phyloP scores from a whole-genome alignment of 2,888 invertebrate genomes.

The Embidobia sp. region DNA sequence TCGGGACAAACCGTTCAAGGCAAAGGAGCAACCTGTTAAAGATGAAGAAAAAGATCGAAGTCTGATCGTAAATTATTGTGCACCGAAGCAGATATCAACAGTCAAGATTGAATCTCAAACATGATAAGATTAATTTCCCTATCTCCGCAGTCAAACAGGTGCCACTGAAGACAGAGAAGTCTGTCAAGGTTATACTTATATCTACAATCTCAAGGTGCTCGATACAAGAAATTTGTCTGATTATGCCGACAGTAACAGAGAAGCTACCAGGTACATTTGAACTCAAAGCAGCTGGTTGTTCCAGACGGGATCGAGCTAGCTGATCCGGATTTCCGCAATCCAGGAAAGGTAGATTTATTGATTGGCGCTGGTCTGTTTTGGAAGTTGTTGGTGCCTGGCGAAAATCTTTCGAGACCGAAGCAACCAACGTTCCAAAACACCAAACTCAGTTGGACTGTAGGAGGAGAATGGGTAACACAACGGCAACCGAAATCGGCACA shows the following conservation, averaged over 20 bases:
- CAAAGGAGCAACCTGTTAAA: neutral
- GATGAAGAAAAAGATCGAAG: neutral
- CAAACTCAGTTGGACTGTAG: conserved; percentile 26
- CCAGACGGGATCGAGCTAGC: conserved; percentile 11
- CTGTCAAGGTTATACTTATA: neutral
- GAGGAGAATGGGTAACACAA: too few relatives aligned
- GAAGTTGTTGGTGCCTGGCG: conserved; percentile 2
- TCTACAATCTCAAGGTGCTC: conserved; percentile 4
- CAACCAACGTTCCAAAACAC: conserved; percentile 20
- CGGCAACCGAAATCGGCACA: too few relatives aligned
- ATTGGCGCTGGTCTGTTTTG: conserved; percentile 20
- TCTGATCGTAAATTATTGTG: neutral
- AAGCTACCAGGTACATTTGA: conserved; percentile 6
- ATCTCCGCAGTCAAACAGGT: neutral
- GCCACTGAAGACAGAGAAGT: neutral
- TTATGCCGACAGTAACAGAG: conserved; percentile 14
- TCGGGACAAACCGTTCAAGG: neutral
- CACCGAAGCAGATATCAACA: neutral
- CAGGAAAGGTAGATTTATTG: conserved; percentile 9
- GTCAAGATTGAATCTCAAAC: neutral
- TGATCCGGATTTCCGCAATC: conserved; percentile 13
- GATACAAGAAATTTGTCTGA: conserved; percentile 2
- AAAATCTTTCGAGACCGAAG: neutral
- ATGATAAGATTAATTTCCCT: neutral
- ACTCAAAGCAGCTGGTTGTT: neutral